These are phyloP conservation scores for Pseudocheirus occidentalis DNA, from an alignment of 2,797 vertebrate species.

Conservation along the genomic window DNA sequence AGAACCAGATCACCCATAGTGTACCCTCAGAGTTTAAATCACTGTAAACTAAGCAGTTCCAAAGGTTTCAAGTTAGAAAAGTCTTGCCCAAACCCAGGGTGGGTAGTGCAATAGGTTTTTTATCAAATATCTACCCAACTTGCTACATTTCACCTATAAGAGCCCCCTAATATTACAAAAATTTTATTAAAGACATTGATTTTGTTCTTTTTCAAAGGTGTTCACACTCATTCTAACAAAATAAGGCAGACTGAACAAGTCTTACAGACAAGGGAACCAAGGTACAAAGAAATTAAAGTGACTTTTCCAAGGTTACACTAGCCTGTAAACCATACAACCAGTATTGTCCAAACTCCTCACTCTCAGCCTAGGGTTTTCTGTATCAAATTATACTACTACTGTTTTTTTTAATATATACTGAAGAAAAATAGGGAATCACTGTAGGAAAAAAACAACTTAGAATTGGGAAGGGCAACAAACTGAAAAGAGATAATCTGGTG, in stretches of 20 bases:
- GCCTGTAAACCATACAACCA: not conserved
- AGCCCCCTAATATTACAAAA: not conserved
- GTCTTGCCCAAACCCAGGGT: not conserved
- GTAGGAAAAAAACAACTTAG: accelerated
- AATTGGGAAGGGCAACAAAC: not conserved
- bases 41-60: not conserved
- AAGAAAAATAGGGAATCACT: not conserved
- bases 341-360: not conserved
- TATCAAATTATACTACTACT: not conserved
- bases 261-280: not conserved
- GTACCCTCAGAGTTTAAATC: not conserved
- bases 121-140: not conserved
- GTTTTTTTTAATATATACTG: not conserved
- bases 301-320: not conserved
- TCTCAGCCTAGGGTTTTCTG: not conserved
- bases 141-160: not conserved
- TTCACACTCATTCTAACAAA: not conserved
- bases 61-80: not conserved
- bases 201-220: not conserved
- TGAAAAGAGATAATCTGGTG: not conserved
- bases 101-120: not conserved
- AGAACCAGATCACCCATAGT: not conserved
- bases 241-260: not conserved
- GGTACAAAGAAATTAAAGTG: not conserved
- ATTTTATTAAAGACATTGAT: not conserved